Evolutionary conservation across 2,888 invertebrate species (phyloP), one percentile per base, ranked within the genome.

Genomic region (Latheticus oryzae): DNA sequence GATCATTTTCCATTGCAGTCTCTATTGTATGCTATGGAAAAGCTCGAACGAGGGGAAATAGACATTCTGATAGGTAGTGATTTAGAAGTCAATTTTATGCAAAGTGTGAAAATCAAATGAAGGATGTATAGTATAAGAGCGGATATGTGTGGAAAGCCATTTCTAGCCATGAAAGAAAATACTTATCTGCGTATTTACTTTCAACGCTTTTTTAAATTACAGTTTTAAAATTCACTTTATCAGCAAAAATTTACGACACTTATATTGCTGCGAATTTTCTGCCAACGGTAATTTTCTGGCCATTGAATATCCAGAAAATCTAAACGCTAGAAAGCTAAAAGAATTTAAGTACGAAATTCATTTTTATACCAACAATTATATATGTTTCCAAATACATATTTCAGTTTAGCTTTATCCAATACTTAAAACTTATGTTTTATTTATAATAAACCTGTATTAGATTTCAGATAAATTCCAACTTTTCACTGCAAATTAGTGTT

Each of bases 51-150:
- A 47, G 21, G 28, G 43, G 11, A 23, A 57, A 40, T 43, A n/a
- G 51, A 37, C 30, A 56, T 54, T 21, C 33, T 19, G 37, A 58
- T 47, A 54, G 37, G 30, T 57, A 60, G 59, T 63, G 64, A 62
- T 65, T 63, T 62, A 59, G 52, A 53, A 65, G 62, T 62, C 64
- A 65, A 65, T 65, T 63, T 65, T 65, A 65, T 63, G 63, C 61
- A 63, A 65, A 65, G 62, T 62, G 60, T 32, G 32, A 50, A 56
- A 63, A 58, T 65, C 61, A 61, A 65, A 60, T 63, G 57, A 63
- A 62, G 57, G 54, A 61, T 60, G 61, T 58, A 51, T 43, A 45
- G 60, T 51, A 47, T 38, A 38, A 35, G 48, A 45, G 30, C 37
- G 53, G 30, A 43, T 42, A 42, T 54, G 33, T 54, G 43, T 35